Base-by-base conservation (phyloP, 1,140 invertebrate genomes). In the Dendroctonus valens region DNA sequence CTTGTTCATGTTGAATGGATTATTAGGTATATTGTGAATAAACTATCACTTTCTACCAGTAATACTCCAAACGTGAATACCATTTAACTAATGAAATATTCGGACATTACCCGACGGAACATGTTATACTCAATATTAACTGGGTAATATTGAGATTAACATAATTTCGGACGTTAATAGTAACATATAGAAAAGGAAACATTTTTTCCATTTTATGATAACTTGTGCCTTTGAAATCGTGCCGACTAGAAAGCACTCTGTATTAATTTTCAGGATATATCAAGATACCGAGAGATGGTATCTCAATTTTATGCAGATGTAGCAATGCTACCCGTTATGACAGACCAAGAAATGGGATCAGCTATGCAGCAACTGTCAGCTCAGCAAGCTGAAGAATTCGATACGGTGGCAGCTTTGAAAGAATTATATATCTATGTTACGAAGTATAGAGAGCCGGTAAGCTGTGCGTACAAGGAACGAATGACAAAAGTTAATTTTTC, bases 391-490 rank as follows among this genome's bases (percentile, higher is more conserved):
- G 91, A 93, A 69, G 91, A 95, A 78, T 95, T 96, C 74, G 92
- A 96, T 78, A 91, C 90, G 66, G 84, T 94, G 66, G 91, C 92
- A 69, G 94, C 94, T 70, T 84, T 96, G 67, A 95, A 96, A 81
- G 93, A 96, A 81, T 85, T 96, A 60, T 96, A 95, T 78, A 94
- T 95, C 77, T 96, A 96, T 80, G 91, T 95, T 75, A 91, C 89
- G 74, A 95, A 94, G 83, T 96, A 96, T 81, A 90, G 90, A 81
- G 91, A 93, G 81, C 89, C 91, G 85, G 92, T 96, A 81, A 86
- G 82, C 82, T 70, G 53, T 69, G 37, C 63, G 62, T 41, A 42
- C 14, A 37, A 39, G 38, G 9, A 11, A 39, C 5, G 40, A 55
- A 3, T 12, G 15, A 3, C n/a, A 52, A 12, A 52, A 52, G 15